These are phyloP conservation scores for Empidonax alnorum DNA, from an alignment of 2,113 vertebrate species.

Conservation along the genomic window DNA sequence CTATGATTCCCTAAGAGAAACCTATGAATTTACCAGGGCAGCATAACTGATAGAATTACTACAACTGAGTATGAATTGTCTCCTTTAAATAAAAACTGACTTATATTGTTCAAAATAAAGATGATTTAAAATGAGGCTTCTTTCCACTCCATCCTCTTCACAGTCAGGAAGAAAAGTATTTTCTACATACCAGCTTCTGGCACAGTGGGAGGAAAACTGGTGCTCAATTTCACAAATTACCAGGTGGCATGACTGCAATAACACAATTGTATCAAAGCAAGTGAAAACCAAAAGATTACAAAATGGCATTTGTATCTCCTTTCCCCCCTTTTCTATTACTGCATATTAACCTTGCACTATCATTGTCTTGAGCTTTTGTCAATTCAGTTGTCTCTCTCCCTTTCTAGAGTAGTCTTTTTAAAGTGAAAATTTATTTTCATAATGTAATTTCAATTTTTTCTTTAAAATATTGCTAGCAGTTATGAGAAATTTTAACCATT, in stretches of 20 bases:
- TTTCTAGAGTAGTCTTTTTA: not conserved
- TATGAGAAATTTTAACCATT: not conserved
- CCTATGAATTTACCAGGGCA: not conserved
- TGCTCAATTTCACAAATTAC: not conserved
- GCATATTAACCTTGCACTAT: not conserved
- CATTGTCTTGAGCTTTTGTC: not conserved
- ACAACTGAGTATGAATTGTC: not conserved
- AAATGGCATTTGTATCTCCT: not conserved
- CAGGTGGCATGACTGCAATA: not conserved
- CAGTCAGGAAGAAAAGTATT: not conserved
- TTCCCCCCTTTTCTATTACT: accelerated
- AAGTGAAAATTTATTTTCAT: not conserved
- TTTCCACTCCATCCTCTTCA: not conserved
- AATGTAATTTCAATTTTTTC: not conserved
- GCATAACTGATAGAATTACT: not conserved
- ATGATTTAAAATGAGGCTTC: not conserved
- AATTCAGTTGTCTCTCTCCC: not conserved
- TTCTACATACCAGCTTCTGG: not conserved
- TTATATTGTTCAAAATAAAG: not conserved
- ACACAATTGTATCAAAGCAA: not conserved
- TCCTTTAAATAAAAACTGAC: not conserved
- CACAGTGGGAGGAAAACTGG: not conserved
- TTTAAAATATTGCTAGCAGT: not conserved
- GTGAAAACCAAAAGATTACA: not conserved
- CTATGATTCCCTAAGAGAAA: not conserved